Evolutionary conservation across 2,113 vertebrate species (phyloP).

Genomic region (Mustela lutreola): DNA sequence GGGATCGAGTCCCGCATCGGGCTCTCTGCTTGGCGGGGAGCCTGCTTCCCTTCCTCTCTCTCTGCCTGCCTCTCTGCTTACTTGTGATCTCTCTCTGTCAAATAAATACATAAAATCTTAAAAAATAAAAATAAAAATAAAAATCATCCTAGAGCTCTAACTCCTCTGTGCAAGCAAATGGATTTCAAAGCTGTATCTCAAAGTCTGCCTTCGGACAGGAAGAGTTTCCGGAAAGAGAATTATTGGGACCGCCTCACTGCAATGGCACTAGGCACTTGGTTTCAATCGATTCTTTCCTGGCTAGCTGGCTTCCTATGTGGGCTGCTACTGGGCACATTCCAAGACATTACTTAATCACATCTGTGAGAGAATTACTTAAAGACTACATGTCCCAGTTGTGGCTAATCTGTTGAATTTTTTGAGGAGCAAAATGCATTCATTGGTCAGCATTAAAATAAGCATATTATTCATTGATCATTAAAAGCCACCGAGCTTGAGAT

Average conservation of each 20-base stretch:
- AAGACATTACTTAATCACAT: slow-evolving; percentile 76
- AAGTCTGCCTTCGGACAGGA: background rate
- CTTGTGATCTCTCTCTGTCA: no score
- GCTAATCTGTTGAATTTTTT: slow-evolving; percentile 55
- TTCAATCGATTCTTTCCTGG: slow-evolving; percentile 69
- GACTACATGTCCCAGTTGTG: slow-evolving; percentile 24
- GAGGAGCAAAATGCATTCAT: slow-evolving; percentile 58
- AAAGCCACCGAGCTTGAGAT: slow-evolving; percentile 46
- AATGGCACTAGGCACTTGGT: background rate
- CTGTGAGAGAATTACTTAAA: slow-evolving; percentile 52
- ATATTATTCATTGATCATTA: slow-evolving; percentile 55
- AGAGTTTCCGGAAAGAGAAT: background rate
- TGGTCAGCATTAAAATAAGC: slow-evolving; percentile 66
- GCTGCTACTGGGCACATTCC: slow-evolving; percentile 67
- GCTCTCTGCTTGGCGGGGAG: no score
- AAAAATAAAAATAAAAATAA: background rate
- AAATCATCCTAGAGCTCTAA: background rate
- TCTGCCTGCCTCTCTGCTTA: no score
- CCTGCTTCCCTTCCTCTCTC: no score
- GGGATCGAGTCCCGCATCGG: no score
- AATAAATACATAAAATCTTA: no score
- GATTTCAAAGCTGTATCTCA: background rate
- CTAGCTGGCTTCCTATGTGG: slow-evolving; percentile 65
- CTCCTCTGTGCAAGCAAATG: background rate
- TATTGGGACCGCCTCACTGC: background rate